These are phyloP conservation scores for Neogale vison DNA, from an alignment of 2,113 vertebrate species.

Conservation along the genomic window DNA sequence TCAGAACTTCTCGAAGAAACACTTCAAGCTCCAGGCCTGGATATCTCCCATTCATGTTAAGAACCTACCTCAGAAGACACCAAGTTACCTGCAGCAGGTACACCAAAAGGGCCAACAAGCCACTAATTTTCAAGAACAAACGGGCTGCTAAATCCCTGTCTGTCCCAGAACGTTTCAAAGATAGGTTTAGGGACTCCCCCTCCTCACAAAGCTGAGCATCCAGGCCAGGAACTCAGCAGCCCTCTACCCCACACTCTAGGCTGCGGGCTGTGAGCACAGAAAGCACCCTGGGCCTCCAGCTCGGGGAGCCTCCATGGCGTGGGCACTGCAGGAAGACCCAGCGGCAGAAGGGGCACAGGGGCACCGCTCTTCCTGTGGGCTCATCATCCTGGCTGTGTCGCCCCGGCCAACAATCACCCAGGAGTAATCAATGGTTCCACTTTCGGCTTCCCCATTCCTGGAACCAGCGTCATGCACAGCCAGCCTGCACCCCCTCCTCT, in stretches of 20 bases:
- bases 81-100: not conserved
- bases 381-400: not conserved
- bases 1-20: conserved; percentile 20
- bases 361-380: not conserved
- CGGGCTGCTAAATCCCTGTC: not conserved
- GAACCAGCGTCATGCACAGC: not conserved
- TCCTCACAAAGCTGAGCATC: not conserved
- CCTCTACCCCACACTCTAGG: accelerated
- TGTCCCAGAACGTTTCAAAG: not conserved
- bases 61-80: not conserved
- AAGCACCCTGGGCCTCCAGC: not conserved
- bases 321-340: not conserved
- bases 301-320: not conserved
- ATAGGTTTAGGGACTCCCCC: not conserved
- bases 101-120: not conserved
- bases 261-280: not conserved
- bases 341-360: not conserved
- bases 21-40: not conserved
- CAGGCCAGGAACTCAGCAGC: no score
- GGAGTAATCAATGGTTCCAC: not conserved
- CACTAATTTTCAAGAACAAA: conserved; percentile 15
- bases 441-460: not conserved
- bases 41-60: not conserved
- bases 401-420: not conserved
- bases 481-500: not conserved